Conservation (phyloP, 1,140 invertebrate species). For the Phymorhynchus buccinoides region DNA sequence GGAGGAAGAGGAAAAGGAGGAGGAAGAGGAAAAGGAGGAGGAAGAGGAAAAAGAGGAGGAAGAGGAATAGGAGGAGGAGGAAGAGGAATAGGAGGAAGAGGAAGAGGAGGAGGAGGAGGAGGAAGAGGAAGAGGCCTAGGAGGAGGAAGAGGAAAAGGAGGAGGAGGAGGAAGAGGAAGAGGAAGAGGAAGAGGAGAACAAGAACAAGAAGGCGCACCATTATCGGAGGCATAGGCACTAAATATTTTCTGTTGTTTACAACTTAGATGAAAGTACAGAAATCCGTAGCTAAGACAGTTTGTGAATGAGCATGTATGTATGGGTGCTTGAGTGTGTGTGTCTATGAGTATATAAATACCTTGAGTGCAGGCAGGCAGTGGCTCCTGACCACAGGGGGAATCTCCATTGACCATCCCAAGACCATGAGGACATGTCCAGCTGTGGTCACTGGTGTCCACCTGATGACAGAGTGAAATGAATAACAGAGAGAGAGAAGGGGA, state of each 20-base stretch:
- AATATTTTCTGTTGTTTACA: no score
- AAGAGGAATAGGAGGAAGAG: neutral
- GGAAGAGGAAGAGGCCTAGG: neutral
- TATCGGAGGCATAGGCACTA: no score
- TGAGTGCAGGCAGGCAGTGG: neutral
- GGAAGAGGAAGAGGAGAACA: neutral
- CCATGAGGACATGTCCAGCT: slow-evolving; percentile 8
- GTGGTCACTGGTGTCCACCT: slow-evolving; percentile 22
- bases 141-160: slow-evolving; percentile 15
- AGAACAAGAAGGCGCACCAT: neutral
- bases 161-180: slow-evolving; percentile 12
- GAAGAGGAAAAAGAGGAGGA: neutral
- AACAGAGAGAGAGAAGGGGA: neutral
- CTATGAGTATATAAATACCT: neutral
- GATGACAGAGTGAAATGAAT: neutral
- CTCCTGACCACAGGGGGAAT: neutral
- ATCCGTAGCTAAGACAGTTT: no score
- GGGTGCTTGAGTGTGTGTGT: neutral
- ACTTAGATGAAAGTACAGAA: no score
- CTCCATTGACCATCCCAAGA: neutral
- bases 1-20: slow-evolving; percentile 9
- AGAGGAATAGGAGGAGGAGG: neutral
- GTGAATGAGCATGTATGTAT: neutral
- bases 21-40: neutral
- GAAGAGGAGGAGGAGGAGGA: slow-evolving; percentile 1